Evolutionary conservation across 1,140 invertebrate species (phyloP).

Genomic region (Acromyrmex heyeri): DNA sequence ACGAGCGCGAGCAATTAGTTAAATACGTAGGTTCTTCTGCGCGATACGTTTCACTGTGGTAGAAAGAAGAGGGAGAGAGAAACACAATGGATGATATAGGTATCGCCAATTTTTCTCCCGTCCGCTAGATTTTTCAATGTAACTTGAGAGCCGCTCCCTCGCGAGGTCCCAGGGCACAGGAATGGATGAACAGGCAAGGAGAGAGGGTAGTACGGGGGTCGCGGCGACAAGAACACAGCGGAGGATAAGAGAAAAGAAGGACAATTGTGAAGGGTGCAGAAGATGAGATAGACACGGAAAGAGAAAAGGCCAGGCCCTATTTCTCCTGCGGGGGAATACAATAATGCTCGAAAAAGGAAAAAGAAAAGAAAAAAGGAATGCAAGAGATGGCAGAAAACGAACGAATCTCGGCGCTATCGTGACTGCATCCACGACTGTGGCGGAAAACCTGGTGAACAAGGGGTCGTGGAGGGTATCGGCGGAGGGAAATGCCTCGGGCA

Average conservation of each 20-base stretch:
- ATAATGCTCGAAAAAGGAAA: constrained; percentile 70
- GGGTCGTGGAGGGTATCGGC: constrained; percentile 50
- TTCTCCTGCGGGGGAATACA: constrained; percentile 67
- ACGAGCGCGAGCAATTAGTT: constrained; percentile 52
- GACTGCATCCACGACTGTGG: constrained; percentile 68
- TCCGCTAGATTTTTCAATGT: constrained; percentile 79
- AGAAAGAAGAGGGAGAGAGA: background rate
- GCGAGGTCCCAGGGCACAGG: constrained; percentile 75
- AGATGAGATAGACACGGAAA: constrained; percentile 67
- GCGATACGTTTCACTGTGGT: constrained; percentile 9
- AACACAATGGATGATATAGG: constrained; percentile 77
- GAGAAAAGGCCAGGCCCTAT: constrained; percentile 54
- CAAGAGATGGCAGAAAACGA: constrained; percentile 73
- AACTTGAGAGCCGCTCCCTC: constrained; percentile 77
- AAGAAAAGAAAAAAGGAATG: constrained; percentile 53
- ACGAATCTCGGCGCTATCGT: constrained; percentile 73
- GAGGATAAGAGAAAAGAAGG: constrained; percentile 70
- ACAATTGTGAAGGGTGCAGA: constrained; percentile 48
- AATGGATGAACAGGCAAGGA: constrained; percentile 75
- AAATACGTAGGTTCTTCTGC: constrained; percentile 66
- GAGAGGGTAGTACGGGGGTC: constrained; percentile 67
- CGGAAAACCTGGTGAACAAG: constrained; percentile 69
- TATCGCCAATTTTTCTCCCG: constrained; percentile 77
- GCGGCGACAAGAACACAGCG: constrained; percentile 72
- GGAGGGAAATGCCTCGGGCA: constrained; percentile 78